These are phyloP conservation scores for Epinephelus moara DNA, from an alignment of 2,113 vertebrate genomes.

Conservation along the genomic window DNA sequence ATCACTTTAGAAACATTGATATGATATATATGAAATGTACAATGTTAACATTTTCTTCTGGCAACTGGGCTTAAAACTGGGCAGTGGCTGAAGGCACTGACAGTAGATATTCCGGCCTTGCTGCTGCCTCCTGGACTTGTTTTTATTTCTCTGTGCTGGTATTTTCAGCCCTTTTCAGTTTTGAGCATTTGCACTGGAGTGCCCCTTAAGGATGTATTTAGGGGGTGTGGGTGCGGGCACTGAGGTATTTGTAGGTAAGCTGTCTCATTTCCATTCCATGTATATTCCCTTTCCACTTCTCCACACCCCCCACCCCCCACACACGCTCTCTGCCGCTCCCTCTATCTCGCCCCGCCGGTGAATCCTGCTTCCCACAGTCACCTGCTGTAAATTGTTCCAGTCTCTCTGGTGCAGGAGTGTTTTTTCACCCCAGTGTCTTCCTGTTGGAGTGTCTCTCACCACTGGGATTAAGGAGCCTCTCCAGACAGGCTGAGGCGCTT, in stretches of 20 bases:
- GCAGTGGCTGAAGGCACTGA: slow-evolving; percentile 8
- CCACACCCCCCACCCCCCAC: slow-evolving; percentile 12
- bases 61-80: neutral
- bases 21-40: too few species aligned
- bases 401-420: slow-evolving; percentile 67
- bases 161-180: slow-evolving; percentile 51
- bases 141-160: slow-evolving; percentile 40
- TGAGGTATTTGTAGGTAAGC: slow-evolving; percentile 74
- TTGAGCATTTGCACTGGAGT: slow-evolving; percentile 43
- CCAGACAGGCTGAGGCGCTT: slow-evolving; percentile 83
- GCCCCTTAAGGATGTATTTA: slow-evolving; percentile 56
- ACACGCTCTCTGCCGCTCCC: slow-evolving; percentile 38
- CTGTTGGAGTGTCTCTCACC: slow-evolving; percentile 79
- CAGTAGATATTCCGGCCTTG: slow-evolving; percentile 18
- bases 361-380: slow-evolving; percentile 73
- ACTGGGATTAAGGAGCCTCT: slow-evolving; percentile 84
- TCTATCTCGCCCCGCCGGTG: slow-evolving; percentile 57
- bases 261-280: slow-evolving; percentile 73
- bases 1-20: too few species aligned
- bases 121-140: slow-evolving; percentile 14
- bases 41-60: too few species aligned
- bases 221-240: slow-evolving; percentile 39
- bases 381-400: slow-evolving; percentile 78
- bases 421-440: slow-evolving; percentile 74
- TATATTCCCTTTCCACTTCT: slow-evolving; percentile 56